Percentiles rank a stretch among this genome's conserved stretches.
These are phyloP conservation scores for Willisornis vidua DNA, from an alignment of 2,113 vertebrate genomes.

Conservation along the genomic window DNA sequence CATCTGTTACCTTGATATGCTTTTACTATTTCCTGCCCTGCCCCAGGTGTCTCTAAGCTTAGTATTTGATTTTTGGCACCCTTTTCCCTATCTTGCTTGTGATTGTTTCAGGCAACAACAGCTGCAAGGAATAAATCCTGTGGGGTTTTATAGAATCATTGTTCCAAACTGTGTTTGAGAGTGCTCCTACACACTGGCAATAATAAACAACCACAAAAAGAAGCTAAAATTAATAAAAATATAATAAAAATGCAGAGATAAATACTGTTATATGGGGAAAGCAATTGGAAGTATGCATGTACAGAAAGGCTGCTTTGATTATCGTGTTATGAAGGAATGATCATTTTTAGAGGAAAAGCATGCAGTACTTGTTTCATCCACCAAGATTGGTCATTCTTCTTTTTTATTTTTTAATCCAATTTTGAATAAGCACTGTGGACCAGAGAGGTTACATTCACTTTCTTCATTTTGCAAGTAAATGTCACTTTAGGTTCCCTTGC, in stretches of 20 bases:
- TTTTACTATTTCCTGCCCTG: background rate
- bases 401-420: background rate
- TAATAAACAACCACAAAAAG: background rate
- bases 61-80: background rate
- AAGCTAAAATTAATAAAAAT: background rate
- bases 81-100: background rate
- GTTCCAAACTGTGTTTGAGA: background rate
- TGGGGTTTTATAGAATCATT: background rate
- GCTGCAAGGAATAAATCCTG: background rate
- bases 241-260: background rate
- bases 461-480: background rate
- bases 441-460: background rate
- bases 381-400: background rate
- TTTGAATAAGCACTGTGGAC: background rate
- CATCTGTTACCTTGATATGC: background rate
- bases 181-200: background rate
- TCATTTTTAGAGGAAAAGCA: background rate
- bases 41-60: background rate
- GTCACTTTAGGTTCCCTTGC: background rate
- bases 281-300: background rate
- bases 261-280: background rate
- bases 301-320: background rate
- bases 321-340: background rate
- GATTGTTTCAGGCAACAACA: constrained; percentile 5
- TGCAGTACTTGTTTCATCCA: background rate